Conservation (phyloP, 2,113 vertebrate genomes). For the Atlantisia rogersi region DNA sequence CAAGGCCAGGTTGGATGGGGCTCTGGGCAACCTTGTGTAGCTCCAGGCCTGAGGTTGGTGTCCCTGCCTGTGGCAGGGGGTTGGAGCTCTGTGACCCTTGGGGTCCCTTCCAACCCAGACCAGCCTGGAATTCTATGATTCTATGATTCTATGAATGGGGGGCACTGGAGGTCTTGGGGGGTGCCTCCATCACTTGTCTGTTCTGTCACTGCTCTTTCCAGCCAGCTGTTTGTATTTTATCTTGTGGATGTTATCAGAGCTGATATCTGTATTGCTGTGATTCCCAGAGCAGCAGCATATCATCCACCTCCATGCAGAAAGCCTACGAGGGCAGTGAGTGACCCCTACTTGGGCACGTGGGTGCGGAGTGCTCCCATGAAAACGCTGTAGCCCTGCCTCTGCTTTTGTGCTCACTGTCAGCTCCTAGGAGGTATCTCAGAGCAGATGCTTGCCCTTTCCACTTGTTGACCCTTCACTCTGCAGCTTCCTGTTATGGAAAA, state of each 20-base stretch:
- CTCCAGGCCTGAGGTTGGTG: too few relatives aligned
- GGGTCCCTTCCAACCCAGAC: too few relatives aligned
- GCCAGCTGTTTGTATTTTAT: neutral
- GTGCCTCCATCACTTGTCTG: neutral
- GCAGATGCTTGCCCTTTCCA: neutral
- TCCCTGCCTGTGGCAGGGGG: too few relatives aligned
- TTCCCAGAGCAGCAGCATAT: neutral
- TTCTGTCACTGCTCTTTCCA: neutral
- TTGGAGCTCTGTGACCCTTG: too few relatives aligned
- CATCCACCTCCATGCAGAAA: neutral
- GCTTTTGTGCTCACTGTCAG: neutral
- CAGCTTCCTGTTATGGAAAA: neutral
- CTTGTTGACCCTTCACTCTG: neutral
- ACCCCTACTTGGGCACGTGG: neutral
- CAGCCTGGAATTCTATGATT: too few relatives aligned
- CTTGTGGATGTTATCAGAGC: neutral
- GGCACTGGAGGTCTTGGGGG: neutral
- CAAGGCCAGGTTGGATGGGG: too few relatives aligned
- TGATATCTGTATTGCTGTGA: fast-evolving
- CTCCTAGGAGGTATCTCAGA: neutral
- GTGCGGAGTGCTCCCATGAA: neutral
- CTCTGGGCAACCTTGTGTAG: too few relatives aligned
- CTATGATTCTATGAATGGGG: neutral
- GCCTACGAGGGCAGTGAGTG: neutral
- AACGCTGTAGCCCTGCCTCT: neutral